Base-by-base conservation (phyloP, 2,113 vertebrate species). In the Echinops telfairi region DNA sequence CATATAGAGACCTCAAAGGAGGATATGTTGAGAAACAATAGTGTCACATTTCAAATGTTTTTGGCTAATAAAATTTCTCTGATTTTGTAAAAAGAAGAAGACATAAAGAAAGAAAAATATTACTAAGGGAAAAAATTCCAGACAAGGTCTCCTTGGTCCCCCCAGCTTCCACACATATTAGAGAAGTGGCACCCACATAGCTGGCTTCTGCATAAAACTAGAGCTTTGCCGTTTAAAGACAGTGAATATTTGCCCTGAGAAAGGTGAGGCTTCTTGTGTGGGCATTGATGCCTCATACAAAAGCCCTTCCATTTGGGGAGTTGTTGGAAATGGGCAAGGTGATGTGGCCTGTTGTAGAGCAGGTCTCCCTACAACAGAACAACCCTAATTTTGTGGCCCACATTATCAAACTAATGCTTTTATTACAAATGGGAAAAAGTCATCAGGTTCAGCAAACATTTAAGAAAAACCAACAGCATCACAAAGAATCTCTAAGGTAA, bases 361-460 rank as follows among this genome's bases (percentile, higher is more conserved):
- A 79, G 83, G 79, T 58, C 64, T 57, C 66, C 25, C 82, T 64
- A 5, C 43, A 40, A 66, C n/a, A 77, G 33, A 85, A 43, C 25
- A 76, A 81, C 76, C 5, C 71, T 33, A 60, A 19, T 38, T 53
- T 90, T 68, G 5, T 57, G 62, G 4, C n/a, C 68, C 60, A 58
- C 6, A 47, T 53, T 58, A 66, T 33, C 36, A 76, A 29, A 36
- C n/a, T 53, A 33, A 25, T 71, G n/a, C 1, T 93, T 82, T 88
- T 47, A 43, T 84, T 92, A 85, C 11, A 95, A 90, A 90, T 17
- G 84, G 43, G 6, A 84, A 89, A 2, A 86, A 91, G 25, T 27
- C 76, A 10, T 38, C 78, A 68, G 76, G 3, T 25, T 95, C 36
- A 75, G 84, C 20, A 66, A 82, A 86, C 14, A 60, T 53, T 6